These are phyloP conservation scores for Chironomus tepperi DNA, from an alignment of 1,140 invertebrate genomes.

Conservation along the genomic window DNA sequence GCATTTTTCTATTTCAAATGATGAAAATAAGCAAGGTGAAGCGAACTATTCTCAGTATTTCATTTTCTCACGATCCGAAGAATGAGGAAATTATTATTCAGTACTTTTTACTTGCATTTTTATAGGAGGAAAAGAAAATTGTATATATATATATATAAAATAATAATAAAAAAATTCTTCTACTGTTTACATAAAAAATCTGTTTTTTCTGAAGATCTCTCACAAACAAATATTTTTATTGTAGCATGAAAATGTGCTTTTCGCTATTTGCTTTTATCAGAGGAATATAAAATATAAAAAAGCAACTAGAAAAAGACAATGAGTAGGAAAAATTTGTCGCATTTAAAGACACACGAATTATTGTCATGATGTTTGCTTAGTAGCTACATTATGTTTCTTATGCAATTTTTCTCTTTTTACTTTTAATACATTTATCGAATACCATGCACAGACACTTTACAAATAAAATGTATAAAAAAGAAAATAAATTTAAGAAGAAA, in stretches of 20 bases:
- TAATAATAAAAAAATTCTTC: neutral
- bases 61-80: conserved; percentile 24
- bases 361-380: conserved; percentile 7
- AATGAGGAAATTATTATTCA: conserved; percentile 14
- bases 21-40: neutral
- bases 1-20: too few species aligned
- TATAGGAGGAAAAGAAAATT: neutral
- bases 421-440: neutral
- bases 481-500: too few species aligned
- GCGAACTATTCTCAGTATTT: conserved; percentile 9
- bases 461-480: too few species aligned
- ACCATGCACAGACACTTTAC: neutral
- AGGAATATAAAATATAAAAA: neutral
- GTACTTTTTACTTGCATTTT: neutral
- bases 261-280: neutral
- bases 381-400: neutral
- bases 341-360: neutral
- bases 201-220: neutral
- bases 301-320: too few species aligned
- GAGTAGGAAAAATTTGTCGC: neutral
- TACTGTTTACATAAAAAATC: conserved; percentile 1
- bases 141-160: neutral
- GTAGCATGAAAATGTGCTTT: neutral
- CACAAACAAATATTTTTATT: neutral
- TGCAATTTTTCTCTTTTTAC: neutral